Evolutionary conservation across 2,797 vertebrate species (phyloP), one percentile per base, ranked within the genome.

Genomic region (Takifugu ocellatus): DNA sequence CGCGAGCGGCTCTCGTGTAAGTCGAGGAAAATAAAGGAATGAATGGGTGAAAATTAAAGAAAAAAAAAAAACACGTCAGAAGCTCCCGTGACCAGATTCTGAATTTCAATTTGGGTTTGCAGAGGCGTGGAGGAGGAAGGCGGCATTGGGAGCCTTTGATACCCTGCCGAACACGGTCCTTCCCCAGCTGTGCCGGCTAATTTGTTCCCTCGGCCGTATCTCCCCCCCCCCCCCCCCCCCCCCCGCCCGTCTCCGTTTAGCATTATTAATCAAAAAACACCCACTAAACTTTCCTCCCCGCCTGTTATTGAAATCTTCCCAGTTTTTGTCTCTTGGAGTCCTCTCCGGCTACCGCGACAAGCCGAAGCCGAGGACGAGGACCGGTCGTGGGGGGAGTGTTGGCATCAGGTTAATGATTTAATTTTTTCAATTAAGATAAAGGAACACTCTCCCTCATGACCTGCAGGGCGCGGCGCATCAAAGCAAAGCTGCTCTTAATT

Each of bases 341-440:
- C 21, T 21, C 21, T 21, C 21, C 21, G 21, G 21, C 21, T 21
- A 21, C 21, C 21, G 21, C 21, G 21, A 21, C 25, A 31, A 71
- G 62, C 65, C 31, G 15, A 29, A 49, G 51, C 54, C 36, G 47
- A 54, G 56, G 24, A 72, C 27, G 54, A 61, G 73, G 79, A 84
- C 80, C 83, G 84, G 78, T 82, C 82, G 73, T 77, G 82, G 72
- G 82, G 80, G 84, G 83, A 85, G 69, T 69, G 84, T 86, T 7
- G 77, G 83, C 85, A 84, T 91, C 89, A 89, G 86, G 90, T 93
- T 92, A 92, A 92, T 91, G 87, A 91, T 91, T 91, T 89, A 68
- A 85, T 90, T 92, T 92, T 92, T 92, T 90, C 88, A 90, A 92
- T 93, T 92, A 90, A 91, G 90, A 91, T 92, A 88, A 91, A 90